Base-by-base conservation (phyloP, 2,113 vertebrate species). In the Chrysemys picta region DNA sequence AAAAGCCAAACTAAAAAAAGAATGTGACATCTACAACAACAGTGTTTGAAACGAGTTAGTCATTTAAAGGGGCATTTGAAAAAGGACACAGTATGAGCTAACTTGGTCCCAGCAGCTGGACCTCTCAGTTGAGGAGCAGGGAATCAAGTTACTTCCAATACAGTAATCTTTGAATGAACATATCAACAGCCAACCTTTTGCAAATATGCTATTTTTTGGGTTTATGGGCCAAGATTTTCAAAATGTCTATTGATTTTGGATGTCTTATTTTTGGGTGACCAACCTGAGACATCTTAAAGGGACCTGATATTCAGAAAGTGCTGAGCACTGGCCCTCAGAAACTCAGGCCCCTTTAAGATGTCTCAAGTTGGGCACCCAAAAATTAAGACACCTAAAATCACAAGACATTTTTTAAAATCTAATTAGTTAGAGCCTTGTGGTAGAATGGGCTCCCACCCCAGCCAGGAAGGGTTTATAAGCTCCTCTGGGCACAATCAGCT, bases 1-100 rank as follows among this genome's bases (percentile, higher is more conserved):
- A 91, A 91, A 93, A 65, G 47, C 19, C 83, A 89, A 16, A 57
- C 17, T 82, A 85, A 84, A 94, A 94, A 96, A 96, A 92, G 47
- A 96, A 87, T 35, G 24, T 65, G 8, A 38, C 65, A n/a, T 42
- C 62, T 54, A 19, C n/a, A 89, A 54, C 10, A 82, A 92, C 10
- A 84, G 38, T 4, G 21, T 57, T 89, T 87, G 45, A 84, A 90
- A 86, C 82, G 52, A 88, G 25, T 31, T 0, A 1, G 80, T 69
- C 31, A 80, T 91, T 91, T 88, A 62, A 80, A 94, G 84, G 14
- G 14, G 79, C 76, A 17, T 80, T 91, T 93, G 89, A 84, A 22
- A 91, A 65, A 49, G 86, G 35, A 78, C 38, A 27, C 25, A 78
- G 6, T 47, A 45, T 78, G 42, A 78, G 42, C 42, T 78, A 45